Conservation (phyloP, 2,888 invertebrate genomes). For the Ceraclea dissimilis region DNA sequence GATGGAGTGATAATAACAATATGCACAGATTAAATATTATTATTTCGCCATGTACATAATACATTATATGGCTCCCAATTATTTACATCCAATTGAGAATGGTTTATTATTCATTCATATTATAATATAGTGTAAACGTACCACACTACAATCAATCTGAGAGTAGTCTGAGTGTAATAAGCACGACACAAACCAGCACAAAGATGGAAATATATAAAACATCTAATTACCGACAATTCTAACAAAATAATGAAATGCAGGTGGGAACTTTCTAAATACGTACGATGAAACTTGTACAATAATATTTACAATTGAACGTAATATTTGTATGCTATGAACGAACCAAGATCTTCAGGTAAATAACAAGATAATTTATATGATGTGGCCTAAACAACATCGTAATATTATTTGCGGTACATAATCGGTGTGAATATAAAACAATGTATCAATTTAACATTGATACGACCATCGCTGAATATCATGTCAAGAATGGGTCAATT, state of each 20-base stretch:
- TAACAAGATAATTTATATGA: background rate
- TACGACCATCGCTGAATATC: conserved; percentile 1
- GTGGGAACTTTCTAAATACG: conserved; percentile 14
- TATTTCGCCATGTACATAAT: background rate
- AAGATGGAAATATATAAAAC: background rate
- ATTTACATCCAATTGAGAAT: background rate
- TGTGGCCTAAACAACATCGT: background rate
- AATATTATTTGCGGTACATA: background rate
- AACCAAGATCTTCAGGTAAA: background rate
- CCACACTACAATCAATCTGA: too few relatives aligned
- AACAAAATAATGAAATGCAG: conserved; percentile 6
- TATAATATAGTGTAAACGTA: too few relatives aligned
- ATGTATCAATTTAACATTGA: background rate
- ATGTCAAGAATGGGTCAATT: conserved; percentile 15
- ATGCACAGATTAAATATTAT: background rate
- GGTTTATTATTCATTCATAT: background rate
- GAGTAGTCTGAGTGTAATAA: too few relatives aligned
- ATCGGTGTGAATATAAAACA: background rate
- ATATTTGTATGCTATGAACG: too few relatives aligned
- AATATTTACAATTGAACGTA: background rate
- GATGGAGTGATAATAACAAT: background rate
- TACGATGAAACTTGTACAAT: background rate
- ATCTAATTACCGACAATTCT: background rate
- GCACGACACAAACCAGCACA: background rate
- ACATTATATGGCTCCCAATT: background rate